Conservation (phyloP, 2,113 vertebrate species). For the Actinemys pallida region DNA sequence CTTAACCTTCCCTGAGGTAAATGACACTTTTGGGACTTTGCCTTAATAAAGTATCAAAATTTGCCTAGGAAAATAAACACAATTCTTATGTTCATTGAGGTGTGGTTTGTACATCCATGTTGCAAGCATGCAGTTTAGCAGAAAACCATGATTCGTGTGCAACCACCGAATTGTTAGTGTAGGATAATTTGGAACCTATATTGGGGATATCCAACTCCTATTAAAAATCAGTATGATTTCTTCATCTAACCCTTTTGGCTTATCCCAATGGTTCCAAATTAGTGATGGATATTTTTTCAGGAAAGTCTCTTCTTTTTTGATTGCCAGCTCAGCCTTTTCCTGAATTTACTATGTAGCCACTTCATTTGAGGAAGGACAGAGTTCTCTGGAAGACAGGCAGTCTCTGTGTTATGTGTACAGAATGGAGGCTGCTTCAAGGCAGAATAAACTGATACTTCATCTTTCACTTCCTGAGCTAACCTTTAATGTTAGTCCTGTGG, state of each 20-base stretch:
- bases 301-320: background rate
- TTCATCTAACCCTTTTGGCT: background rate
- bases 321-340: background rate
- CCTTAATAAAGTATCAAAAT: background rate
- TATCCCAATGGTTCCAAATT: background rate
- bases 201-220: background rate
- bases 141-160: background rate
- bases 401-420: background rate
- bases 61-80: background rate
- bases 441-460: background rate
- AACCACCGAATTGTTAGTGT: background rate
- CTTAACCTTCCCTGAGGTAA: background rate
- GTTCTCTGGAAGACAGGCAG: background rate
- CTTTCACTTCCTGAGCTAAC: background rate
- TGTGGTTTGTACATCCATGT: background rate
- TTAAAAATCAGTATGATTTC: background rate
- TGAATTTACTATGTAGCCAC: background rate
- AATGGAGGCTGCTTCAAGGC: background rate
- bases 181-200: fast-evolving
- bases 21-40: background rate
- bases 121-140: background rate
- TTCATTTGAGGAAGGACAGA: background rate
- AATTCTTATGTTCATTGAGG: background rate
- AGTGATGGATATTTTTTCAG: background rate
- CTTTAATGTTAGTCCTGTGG: conserved; percentile 22